These are phyloP conservation scores for Cisticola juncidis DNA, from an alignment of 2,113 vertebrate species.

Conservation along the genomic window DNA sequence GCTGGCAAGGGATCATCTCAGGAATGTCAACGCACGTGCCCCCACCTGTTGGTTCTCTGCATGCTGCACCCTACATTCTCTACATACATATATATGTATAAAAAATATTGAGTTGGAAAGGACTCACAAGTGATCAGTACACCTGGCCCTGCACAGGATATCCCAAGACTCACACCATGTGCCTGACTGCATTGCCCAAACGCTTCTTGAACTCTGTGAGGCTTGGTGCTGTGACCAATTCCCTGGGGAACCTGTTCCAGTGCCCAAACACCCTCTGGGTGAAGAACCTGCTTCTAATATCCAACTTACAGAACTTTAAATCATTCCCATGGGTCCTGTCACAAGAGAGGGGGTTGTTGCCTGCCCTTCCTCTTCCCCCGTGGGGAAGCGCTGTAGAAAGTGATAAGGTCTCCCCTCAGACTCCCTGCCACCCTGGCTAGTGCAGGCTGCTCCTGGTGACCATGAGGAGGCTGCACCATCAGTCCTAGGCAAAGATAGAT, in stretches of 20 bases:
- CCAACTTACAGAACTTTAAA: neutral
- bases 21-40: fast-evolving
- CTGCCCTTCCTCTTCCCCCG: neutral
- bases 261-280: neutral
- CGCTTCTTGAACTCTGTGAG: neutral
- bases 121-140: too few species aligned
- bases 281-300: neutral
- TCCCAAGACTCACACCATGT: neutral
- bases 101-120: neutral
- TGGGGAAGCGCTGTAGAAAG: neutral
- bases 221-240: neutral
- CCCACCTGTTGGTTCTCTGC: neutral
- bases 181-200: neutral
- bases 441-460: neutral
- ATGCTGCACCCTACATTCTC: too few species aligned
- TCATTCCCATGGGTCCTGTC: neutral
- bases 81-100: neutral
- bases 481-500: neutral
- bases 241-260: neutral
- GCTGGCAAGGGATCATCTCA: neutral
- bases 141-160: neutral
- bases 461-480: fast-evolving
- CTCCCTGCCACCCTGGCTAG: neutral
- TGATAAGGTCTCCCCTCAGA: too few species aligned
- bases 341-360: neutral